Base-by-base conservation (phyloP, 2,797 vertebrate genomes). In the Cichlasoma orientale region DNA sequence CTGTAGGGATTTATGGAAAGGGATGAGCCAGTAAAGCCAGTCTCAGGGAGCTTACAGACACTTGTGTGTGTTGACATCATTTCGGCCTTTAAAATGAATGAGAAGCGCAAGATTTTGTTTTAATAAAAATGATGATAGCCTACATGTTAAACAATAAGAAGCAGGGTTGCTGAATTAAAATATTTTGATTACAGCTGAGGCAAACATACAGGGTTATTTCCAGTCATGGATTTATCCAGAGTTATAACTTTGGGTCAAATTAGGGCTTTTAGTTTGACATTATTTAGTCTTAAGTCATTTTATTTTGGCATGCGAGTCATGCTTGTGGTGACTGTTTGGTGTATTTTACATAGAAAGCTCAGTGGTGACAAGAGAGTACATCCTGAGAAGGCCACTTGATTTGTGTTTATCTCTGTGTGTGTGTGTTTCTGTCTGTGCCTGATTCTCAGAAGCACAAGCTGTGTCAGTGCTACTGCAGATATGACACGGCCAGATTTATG, bases 1-100 rank as follows among this genome's bases (percentile, higher is more conserved):
- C 83, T 85, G 79, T 56, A 52, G 83, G 85, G 89, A 83, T 82
- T 90, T 89, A 72, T 86, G 61, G 70, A 82, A 80, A 81, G 38
- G 68, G 83, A 86, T 90, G 89, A 91, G 70, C 80, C 82, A 80
- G 74, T 83, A 84, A 85, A 89, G 29, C 77, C 80, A 77, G 69
- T 77, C 68, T 84, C 56, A 77, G 76, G 82, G 54, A 82, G 82
- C 75, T 88, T 83, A 88, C 54, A 87, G 72, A 21, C 66, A 59
- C 70, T 88, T 81, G 58, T 23, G 33, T 63, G 59, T 63, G 77
- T 59, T 47, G 53, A 78, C 75, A 79, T 72, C 44, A 70, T 54
- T 68, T n/a, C 23, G 44, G 57, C 14, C n/a, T 80, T 79, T n/a
- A 33, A 55, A 84, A 38, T 58, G 9, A 52, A 41, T 23, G 31